A percentile compares a stretch with the other conserved stretches of the same genome.
Evolutionary conservation across 2,888 invertebrate genomes (phyloP).

Genomic region (Platycheirus albimanus): DNA sequence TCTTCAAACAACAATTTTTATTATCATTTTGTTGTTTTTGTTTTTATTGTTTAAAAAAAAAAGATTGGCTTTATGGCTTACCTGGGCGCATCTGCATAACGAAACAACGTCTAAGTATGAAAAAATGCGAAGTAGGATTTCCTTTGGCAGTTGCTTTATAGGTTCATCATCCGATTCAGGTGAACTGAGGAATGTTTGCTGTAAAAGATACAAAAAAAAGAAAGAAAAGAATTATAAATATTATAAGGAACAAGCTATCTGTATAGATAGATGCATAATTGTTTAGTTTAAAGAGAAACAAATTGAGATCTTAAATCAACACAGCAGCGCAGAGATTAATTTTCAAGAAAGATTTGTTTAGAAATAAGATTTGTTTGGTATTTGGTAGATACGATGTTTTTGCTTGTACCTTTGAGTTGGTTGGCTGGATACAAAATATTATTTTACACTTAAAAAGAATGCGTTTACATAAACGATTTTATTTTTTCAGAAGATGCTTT

Average conservation of each 20-base stretch:
- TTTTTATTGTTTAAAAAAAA: conserved; percentile 17
- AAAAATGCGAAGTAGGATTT: conserved; percentile 95
- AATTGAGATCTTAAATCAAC: background rate
- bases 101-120: conserved; percentile 98
- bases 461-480: too few relatives aligned
- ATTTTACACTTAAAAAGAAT: too few relatives aligned
- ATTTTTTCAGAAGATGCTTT: too few relatives aligned
- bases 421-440: too few relatives aligned
- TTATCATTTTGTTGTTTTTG: background rate
- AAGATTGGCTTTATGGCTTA: conserved; percentile 81
- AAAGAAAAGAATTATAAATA: conserved; percentile 14
- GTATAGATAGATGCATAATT: background rate
- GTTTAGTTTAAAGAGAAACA: conserved; percentile 8
- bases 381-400: too few relatives aligned
- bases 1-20: conserved; percentile 26
- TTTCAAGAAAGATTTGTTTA: background rate
- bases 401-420: too few relatives aligned
- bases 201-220: conserved; percentile 72
- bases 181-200: conserved; percentile 83
- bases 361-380: background rate
- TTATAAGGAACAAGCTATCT: conserved; percentile 12
- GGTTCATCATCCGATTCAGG: conserved; percentile 82
- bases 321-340: too few relatives aligned
- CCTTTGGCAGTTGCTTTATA: conserved; percentile 94
- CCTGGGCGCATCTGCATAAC: conserved; percentile 97